Base-by-base conservation (phyloP, 2,888 invertebrate genomes). In the Prenolepis imparis region DNA sequence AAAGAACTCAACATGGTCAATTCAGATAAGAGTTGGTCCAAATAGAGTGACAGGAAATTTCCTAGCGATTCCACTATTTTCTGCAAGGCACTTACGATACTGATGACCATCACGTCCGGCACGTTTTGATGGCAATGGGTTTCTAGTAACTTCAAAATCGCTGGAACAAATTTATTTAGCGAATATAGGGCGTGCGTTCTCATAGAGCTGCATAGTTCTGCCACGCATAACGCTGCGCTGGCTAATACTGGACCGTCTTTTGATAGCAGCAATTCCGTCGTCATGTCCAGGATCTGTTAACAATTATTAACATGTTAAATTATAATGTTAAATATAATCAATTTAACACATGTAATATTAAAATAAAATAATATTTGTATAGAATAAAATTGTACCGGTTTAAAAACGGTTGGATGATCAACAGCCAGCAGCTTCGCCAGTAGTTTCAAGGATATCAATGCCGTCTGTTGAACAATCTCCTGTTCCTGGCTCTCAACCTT, bases 41-140 rank as follows among this genome's bases (percentile, higher is more conserved):
- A 95, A 94, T 98, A 98, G 0, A 98, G 98, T 85, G 98, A 98
- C 87, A 99, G 94, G 93, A 99, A 99, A 57, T 97, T 95, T 0
- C 98, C 97, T 61, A 99, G 94, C 39, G 97, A 97, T 92, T 98
- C 97, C 5, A 98, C 96, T 59, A 99, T 96, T 94, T 98, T 98
- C 84, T 97, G 96, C 48, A 98, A 95, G 0, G 98, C 97, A 3
- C 98, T 97, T 1, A 98, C 96, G 8, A 97, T 96, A 93, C 98
- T 97, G 24, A 97, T 93, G n/a, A 97, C 94, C 0, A 96, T 95
- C 28, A 97, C 90, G 89, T 96, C 96, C 0, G 97, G 96, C 0
- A 95, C 95, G 84, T 96, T 96, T 9, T 95, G 95, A 86, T 96
- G 95, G 21, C 96, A 96, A 86, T 97, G 96, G 18, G 95, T 95